Evolutionary conservation across 2,888 invertebrate genomes (phyloP), one percentile per base, ranked within the genome.

Genomic region (Kuschelorhynchus macadamiae): DNA sequence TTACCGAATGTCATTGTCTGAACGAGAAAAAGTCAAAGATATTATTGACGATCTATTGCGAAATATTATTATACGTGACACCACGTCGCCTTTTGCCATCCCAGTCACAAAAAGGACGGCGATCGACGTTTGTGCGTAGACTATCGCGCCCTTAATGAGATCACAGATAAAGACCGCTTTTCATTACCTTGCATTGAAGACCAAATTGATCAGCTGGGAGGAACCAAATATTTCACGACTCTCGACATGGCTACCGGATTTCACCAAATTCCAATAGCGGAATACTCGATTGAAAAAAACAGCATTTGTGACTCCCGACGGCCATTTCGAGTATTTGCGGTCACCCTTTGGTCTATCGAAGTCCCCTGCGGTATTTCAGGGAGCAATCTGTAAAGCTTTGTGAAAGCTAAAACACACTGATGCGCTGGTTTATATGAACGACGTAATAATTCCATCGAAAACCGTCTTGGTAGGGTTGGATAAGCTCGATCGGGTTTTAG

Each of bases 61-160:
- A 61, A 70, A 70, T 56, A 32, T 33, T 53, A 71, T 71, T 56
- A 65, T 71, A 8, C 56, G 68, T 1, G 71, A 67, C 18, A 69
- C 66, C 39, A 67, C 50, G n/a, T 69, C 69, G 17, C 20, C 69
- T 8, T 69, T 53, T 61, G 65, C 53, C 4, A 69, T 60, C 49
- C 50, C 50, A 17, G 11, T 41, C 9, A 39, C 25, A 66, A 62
- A 42, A 62, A 67, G 55, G 33, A 62, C 21, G 56, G 56, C 1
- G 20, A 2, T 1, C 7, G 33, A n/a, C 57, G 69, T 11, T 20
- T 68, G 16, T 68, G 68, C 17, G 57, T 59, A 7, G 68, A 68
- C 52, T 68, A n/a, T 46, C 57, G 60, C 4, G 46, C 53, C 2
- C 32, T 69, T n/a, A 66, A 69, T 36, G 60, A 66, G 44, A 65